phyloP scores from a whole-genome alignment of 2,888 invertebrate species.

The Dexiosoma caninum region DNA sequence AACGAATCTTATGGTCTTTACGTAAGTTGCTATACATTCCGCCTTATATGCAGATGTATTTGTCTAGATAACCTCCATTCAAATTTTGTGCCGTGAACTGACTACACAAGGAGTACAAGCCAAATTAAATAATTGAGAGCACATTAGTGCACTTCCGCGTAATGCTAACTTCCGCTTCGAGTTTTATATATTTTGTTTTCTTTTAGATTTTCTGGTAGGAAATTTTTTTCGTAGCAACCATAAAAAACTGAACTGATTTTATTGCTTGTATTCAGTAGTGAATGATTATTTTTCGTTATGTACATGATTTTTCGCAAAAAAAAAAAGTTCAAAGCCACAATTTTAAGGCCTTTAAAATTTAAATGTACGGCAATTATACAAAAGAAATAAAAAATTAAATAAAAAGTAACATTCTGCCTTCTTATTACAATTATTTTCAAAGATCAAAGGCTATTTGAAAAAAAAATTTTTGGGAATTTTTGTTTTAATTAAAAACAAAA shows the following conservation, averaged over 20 bases:
- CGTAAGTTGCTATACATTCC: not conserved
- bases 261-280: not conserved
- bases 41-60: not conserved
- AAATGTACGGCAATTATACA: too few species aligned
- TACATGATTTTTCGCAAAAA: not conserved
- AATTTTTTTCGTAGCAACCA: not conserved
- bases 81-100: conserved; percentile 24
- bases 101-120: conserved; percentile 29
- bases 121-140: conserved; percentile 63
- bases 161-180: conserved; percentile 58
- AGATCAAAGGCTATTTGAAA: not conserved
- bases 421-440: too few species aligned
- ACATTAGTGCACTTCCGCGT: conserved; percentile 63
- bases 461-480: too few species aligned
- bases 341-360: not conserved
- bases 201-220: conserved; percentile 1
- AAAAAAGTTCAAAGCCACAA: not conserved
- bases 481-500: too few species aligned
- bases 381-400: too few species aligned
- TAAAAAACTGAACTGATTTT: not conserved
- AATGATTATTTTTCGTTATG: not conserved
- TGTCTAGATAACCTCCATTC: not conserved
- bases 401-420: too few species aligned
- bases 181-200: conserved; percentile 24
- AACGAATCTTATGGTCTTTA: not conserved